Evolutionary conservation across 2,797 vertebrate genomes (phyloP).

Genomic region (Rousettus madagascariensis): DNA sequence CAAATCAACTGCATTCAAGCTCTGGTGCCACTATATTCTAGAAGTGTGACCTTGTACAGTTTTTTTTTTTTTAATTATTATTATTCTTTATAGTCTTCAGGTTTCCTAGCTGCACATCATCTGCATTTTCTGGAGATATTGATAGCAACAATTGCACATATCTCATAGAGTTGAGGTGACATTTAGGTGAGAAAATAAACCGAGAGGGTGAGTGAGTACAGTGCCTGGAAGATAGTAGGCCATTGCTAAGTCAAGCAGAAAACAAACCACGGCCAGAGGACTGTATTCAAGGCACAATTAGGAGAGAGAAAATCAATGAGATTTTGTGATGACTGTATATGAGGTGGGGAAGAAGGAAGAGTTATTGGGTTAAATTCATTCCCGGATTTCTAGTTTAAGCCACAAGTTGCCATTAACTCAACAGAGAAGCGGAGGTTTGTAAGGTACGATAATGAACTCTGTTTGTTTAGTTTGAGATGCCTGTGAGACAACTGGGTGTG

Average conservation of each 20-base stretch:
- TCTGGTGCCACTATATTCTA: background rate
- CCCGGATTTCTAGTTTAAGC: background rate
- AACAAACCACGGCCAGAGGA: background rate
- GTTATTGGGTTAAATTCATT: background rate
- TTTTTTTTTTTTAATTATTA: background rate
- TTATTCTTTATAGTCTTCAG: background rate
- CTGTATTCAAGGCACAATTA: background rate
- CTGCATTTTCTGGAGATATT: background rate
- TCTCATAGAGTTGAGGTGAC: background rate
- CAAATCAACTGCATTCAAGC: background rate
- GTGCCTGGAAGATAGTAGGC: background rate
- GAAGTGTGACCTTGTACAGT: background rate
- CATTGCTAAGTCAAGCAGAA: background rate
- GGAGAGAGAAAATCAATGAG: background rate
- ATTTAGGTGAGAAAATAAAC: background rate
- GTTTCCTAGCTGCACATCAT: background rate
- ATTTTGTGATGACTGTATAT: background rate
- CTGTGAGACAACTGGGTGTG: background rate
- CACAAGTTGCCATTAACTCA: background rate
- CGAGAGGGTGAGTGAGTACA: background rate
- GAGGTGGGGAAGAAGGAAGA: background rate
- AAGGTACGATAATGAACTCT: slow-evolving; percentile 26
- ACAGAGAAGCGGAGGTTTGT: background rate
- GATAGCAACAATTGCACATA: background rate
- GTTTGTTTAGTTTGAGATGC: slow-evolving; percentile 17